Percentiles rank a stretch among this genome's conserved stretches.
Conservation (phyloP, 2,888 invertebrate genomes). For the Fragum fragum region DNA sequence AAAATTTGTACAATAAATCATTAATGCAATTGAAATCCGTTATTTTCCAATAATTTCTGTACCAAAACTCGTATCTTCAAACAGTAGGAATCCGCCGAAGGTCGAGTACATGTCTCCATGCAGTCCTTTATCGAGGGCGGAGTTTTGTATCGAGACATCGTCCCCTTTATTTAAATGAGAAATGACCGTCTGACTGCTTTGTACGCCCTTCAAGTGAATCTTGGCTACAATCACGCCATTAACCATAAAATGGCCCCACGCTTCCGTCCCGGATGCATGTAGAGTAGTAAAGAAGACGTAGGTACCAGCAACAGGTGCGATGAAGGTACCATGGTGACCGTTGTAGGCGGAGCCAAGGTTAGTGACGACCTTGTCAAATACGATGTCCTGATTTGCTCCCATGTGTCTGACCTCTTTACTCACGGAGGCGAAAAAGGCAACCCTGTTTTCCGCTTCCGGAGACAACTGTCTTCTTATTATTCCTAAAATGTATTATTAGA, state of each 20-base stretch:
- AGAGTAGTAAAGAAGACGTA: constrained; percentile 23
- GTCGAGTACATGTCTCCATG: constrained; percentile 22
- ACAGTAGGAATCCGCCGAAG: constrained; percentile 34
- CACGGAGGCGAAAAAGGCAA: constrained; percentile 17
- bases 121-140: background rate
- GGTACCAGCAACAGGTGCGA: constrained; percentile 32
- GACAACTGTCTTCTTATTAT: background rate
- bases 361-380: constrained; percentile 27
- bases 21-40: background rate
- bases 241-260: constrained; percentile 26
- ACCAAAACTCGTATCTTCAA: background rate
- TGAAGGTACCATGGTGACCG: constrained; percentile 36
- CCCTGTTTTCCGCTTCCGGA: background rate
- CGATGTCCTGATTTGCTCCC: constrained; percentile 13
- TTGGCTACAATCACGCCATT: constrained; percentile 19
- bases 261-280: background rate
- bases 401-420: background rate
- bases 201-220: background rate
- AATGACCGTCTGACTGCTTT: constrained; percentile 14
- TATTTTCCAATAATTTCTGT: constrained; percentile 20
- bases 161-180: constrained; percentile 32
- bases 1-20: too few species aligned
- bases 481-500: background rate
- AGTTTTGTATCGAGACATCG: constrained; percentile 30
- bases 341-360: constrained; percentile 36